Conservation (phyloP, 2,888 invertebrate species). For the Pelosia muscerda region DNA sequence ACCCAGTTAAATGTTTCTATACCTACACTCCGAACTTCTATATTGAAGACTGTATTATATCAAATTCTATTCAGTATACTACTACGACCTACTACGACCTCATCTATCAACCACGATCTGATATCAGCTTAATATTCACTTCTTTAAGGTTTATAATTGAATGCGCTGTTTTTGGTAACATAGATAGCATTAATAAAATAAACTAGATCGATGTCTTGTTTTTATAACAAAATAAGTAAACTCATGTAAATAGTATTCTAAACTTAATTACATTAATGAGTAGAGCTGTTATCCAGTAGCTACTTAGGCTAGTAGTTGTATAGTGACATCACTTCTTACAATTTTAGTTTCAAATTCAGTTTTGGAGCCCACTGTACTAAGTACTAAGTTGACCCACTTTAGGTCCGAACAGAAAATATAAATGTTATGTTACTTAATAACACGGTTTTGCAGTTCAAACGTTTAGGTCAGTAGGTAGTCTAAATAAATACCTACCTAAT, state of each 20-base stretch:
- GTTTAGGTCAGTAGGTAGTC: neutral
- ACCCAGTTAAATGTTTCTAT: conserved; percentile 49
- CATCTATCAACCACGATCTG: conserved; percentile 15
- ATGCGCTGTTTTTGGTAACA: conserved; percentile 20
- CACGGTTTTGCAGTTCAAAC: neutral
- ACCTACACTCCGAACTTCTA: conserved; percentile 38
- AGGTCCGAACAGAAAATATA: neutral
- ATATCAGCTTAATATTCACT: neutral
- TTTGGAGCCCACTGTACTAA: too few species aligned
- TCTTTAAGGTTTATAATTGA: conserved; percentile 9
- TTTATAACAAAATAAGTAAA: too few species aligned
- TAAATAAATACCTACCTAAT: neutral
- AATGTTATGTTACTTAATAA: neutral
- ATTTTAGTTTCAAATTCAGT: too few species aligned
- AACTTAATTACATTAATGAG: too few species aligned
- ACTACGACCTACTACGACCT: conserved; percentile 25
- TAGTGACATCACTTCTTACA: too few species aligned
- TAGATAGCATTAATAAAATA: too few species aligned
- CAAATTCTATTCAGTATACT: conserved; percentile 53
- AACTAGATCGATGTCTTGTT: too few species aligned
- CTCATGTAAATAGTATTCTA: too few species aligned
- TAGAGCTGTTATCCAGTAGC: too few species aligned
- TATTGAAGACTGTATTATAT: conserved; percentile 46
- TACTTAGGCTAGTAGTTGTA: too few species aligned
- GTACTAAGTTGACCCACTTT: neutral